Conservation (phyloP, 1,140 invertebrate species). For the Rhopalosiphum padi region DNA sequence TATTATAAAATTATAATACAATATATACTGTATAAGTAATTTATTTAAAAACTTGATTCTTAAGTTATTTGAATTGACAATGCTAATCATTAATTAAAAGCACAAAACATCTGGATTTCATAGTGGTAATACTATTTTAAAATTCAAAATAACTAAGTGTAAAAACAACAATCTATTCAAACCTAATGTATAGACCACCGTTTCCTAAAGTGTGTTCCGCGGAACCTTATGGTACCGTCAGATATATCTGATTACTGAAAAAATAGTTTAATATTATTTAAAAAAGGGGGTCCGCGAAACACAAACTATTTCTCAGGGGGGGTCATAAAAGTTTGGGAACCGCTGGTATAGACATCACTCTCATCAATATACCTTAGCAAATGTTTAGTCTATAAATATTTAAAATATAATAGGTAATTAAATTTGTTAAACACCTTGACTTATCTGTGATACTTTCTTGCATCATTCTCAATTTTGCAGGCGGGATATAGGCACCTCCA, state of each 20-base stretch:
- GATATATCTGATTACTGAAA: no score
- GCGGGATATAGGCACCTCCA: constrained; percentile 98
- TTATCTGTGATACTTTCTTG: constrained; percentile 95
- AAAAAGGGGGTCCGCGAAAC: no score
- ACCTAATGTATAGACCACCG: neutral
- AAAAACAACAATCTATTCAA: neutral
- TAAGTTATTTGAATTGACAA: neutral
- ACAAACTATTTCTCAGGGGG: no score
- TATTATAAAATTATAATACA: no score
- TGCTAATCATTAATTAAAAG: neutral
- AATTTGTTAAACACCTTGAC: constrained; percentile 65
- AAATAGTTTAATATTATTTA: no score
- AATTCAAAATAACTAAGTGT: neutral
- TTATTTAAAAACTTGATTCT: neutral
- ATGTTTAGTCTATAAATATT: neutral
- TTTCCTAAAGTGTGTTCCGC: no score
- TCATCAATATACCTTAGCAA: neutral
- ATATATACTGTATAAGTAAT: no score
- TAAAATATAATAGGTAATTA: neutral
- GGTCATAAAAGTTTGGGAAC: no score
- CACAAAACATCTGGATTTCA: neutral
- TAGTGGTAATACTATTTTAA: neutral
- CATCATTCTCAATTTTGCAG: constrained; percentile 92
- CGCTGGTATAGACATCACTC: neutral
- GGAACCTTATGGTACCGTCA: no score